phyloP scores from a whole-genome alignment of 2,888 invertebrate species.

The Physocephala rufipes region DNA sequence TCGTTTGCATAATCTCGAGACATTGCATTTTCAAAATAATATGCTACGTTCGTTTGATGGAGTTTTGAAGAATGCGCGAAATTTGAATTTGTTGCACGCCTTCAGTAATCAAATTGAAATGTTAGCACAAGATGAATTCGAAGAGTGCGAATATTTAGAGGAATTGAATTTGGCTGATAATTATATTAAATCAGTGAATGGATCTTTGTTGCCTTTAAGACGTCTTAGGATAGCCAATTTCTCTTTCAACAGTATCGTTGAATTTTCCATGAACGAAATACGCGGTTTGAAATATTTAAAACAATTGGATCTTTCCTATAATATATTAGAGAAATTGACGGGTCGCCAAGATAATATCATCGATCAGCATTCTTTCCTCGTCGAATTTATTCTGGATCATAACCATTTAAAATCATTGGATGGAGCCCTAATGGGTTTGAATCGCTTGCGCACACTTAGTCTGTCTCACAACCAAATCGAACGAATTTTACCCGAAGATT shows the following conservation, averaged over 20 bases:
- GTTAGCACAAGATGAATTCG: constrained; percentile 81
- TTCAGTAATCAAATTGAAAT: constrained; percentile 79
- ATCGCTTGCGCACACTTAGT: constrained; percentile 76
- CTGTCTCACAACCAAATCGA: constrained; percentile 80
- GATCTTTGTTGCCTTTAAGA: constrained; percentile 75
- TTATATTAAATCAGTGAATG: constrained; percentile 75
- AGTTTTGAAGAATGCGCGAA: constrained; percentile 74
- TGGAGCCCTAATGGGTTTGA: constrained; percentile 79
- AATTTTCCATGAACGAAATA: constrained; percentile 83
- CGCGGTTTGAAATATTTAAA: constrained; percentile 77
- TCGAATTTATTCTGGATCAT: constrained; percentile 78
- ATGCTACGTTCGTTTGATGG: constrained; percentile 76
- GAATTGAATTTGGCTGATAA: constrained; percentile 79
- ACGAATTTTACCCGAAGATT: constrained; percentile 78
- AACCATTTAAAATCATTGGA: constrained; percentile 77
- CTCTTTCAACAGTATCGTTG: constrained; percentile 77
- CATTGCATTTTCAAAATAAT: constrained; percentile 78
- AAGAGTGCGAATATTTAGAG: constrained; percentile 75
- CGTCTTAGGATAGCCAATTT: constrained; percentile 77
- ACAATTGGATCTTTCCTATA: constrained; percentile 79
- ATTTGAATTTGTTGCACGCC: constrained; percentile 74
- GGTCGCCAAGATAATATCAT: constrained; percentile 79
- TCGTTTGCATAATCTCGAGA: constrained; percentile 74
- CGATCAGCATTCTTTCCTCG: constrained; percentile 78
- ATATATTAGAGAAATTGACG: constrained; percentile 74